These are phyloP conservation scores for Gephyroberyx darwinii DNA, from an alignment of 2,797 vertebrate species.

Conservation along the genomic window DNA sequence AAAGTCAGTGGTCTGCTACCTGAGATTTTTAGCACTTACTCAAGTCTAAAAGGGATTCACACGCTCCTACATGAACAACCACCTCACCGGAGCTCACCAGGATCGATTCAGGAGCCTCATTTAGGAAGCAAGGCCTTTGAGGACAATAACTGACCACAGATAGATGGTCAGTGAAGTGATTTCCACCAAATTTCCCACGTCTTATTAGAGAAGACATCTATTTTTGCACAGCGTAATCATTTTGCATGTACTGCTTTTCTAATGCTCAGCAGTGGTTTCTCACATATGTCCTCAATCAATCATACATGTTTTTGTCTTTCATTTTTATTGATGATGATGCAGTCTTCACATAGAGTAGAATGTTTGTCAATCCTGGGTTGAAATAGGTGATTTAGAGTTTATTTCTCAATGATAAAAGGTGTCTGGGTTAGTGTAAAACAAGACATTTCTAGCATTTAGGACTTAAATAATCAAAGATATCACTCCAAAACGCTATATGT, in stretches of 20 bases:
- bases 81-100: not conserved
- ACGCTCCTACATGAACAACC: conserved; percentile 20
- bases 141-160: conserved; percentile 6
- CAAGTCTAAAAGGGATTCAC: conserved; percentile 57
- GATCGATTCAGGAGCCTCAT: not conserved
- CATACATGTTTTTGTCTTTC: conserved; percentile 4
- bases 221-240: conserved; percentile 31
- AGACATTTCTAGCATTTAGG: not conserved
- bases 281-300: conserved; percentile 3
- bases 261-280: conserved; percentile 1
- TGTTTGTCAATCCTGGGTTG: not conserved
- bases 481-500: not conserved
- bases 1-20: conserved; percentile 21
- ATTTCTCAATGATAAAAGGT: not conserved
- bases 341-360: not conserved
- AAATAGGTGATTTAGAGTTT: not conserved
- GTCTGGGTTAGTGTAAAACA: not conserved
- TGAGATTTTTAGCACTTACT: conserved; percentile 18
- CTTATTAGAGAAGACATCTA: conserved; percentile 4
- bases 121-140: conserved; percentile 1
- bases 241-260: conserved; percentile 25
- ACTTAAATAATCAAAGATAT: not conserved
- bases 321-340: conserved; percentile 4
- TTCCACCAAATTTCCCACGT: conserved; percentile 16
- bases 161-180: not conserved